Percentiles rank a stretch among this genome's conserved stretches.
These are phyloP conservation scores for Bubo scandiacus DNA, from an alignment of 2,113 vertebrate genomes.

Conservation along the genomic window DNA sequence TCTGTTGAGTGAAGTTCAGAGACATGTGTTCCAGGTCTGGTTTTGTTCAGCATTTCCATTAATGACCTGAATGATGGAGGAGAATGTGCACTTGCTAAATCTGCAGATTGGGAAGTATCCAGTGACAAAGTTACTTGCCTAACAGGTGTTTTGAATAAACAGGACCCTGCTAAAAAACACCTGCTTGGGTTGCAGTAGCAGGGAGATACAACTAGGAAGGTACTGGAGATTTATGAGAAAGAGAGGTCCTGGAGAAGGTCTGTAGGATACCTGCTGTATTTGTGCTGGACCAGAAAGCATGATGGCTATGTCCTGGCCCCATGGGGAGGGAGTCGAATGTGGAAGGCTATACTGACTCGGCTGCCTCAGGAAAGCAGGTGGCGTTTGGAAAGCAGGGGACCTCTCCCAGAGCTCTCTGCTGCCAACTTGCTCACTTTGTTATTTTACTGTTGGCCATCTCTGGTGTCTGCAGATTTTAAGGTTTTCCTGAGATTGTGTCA, in stretches of 20 bases:
- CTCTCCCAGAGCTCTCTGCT: neutral
- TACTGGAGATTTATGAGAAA: neutral
- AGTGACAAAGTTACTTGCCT: neutral
- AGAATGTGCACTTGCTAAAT: neutral
- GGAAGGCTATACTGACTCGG: neutral
- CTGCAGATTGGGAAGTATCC: neutral
- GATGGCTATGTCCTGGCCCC: neutral
- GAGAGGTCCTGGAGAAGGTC: neutral
- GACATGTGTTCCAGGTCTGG: neutral
- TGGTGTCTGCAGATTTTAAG: neutral
- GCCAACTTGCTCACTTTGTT: neutral
- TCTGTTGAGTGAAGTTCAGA: neutral
- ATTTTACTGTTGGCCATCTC: neutral
- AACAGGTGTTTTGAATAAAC: neutral
- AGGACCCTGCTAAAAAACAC: neutral
- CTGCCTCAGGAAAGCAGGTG: neutral
- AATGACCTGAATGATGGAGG: neutral
- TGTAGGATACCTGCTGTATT: neutral
- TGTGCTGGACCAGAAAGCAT: neutral
- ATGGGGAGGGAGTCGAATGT: accelerated
- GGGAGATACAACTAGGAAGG: neutral
- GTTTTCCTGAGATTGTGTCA: neutral
- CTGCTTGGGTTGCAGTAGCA: neutral
- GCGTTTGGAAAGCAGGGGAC: neutral
- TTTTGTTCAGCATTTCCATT: neutral